Evolutionary conservation across 2,888 invertebrate genomes (phyloP), one percentile per base, ranked within the genome.

Genomic region (Drosophila borborema): DNA sequence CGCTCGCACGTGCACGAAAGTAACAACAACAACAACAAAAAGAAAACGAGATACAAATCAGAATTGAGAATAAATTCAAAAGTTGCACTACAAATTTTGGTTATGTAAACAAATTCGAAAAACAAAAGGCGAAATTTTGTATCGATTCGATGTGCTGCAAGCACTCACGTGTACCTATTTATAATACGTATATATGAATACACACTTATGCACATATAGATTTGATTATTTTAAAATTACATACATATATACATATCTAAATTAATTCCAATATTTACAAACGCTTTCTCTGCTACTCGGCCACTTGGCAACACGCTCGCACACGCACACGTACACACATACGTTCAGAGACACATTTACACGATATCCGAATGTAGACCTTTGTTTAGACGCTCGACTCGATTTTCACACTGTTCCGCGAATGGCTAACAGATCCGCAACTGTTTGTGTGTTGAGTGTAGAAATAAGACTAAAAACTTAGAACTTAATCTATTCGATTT

Each of bases 331-430:
- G 18, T 38, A 62, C 20, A 10, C 56, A 34, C 53, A 62, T 9
- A n/a, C 51, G 16, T 40, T 6, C 38, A 14, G 16, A 16, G 14
- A 20, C 23, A 43, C 43, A 8, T 5, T 9, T 20, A 54, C 16
- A 34, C 14, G 31, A 45, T 28, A 14, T 16, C 51, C 51, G 41
- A 55, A 45, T 8, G 56, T 51, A 23, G 18, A n/a, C n/a, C 58
- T 60, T 81, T 81, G 72, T 69, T 69, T 63, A 64, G 66, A 56
- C 28, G 28, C 36, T 20, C 14, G 48, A 14, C 31, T 67, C 51
- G 54, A 45, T 69, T 80, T 84, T 85, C 80, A 72, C 85, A 75
- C 82, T 67, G 16, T 55, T 54, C 51, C 41, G 80, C 54, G 64
- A 80, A 71, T 23, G 28, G 43, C 18, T 36, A 43, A 40, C 43